Conservation (phyloP, 2,113 vertebrate genomes). For the Oreotrochilus melanogaster region DNA sequence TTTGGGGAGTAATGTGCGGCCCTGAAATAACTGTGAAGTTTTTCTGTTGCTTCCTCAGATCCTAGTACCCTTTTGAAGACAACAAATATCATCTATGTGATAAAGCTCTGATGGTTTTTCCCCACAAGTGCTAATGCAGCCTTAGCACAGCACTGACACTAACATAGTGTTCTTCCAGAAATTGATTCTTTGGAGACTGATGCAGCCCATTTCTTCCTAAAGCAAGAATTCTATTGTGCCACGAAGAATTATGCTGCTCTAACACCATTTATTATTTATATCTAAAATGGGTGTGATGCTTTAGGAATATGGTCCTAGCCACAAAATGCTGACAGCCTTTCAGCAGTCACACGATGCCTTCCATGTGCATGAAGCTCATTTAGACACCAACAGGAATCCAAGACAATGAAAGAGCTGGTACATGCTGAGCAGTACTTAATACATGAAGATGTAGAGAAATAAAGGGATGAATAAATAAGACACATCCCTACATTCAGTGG, state of each 20-base stretch:
- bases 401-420: background rate
- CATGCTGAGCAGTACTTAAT: background rate
- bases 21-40: background rate
- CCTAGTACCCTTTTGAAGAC: background rate
- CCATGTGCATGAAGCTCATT: background rate
- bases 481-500: background rate
- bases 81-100: background rate
- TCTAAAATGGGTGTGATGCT: slow-evolving; percentile 22
- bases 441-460: background rate
- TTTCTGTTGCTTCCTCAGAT: background rate
- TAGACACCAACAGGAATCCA: background rate
- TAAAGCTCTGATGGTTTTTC: background rate
- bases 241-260: background rate
- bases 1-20: background rate
- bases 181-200: background rate
- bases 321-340: background rate
- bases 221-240: background rate
- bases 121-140: background rate
- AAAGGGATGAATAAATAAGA: background rate
- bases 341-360: background rate
- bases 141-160: background rate
- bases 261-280: slow-evolving; percentile 66
- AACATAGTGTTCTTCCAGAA: slow-evolving; percentile 1
- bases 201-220: slow-evolving; percentile 5
- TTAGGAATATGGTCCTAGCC: background rate